These are phyloP conservation scores for Drosophila nikananu DNA, from an alignment of 1,140 invertebrate genomes.

Conservation along the genomic window DNA sequence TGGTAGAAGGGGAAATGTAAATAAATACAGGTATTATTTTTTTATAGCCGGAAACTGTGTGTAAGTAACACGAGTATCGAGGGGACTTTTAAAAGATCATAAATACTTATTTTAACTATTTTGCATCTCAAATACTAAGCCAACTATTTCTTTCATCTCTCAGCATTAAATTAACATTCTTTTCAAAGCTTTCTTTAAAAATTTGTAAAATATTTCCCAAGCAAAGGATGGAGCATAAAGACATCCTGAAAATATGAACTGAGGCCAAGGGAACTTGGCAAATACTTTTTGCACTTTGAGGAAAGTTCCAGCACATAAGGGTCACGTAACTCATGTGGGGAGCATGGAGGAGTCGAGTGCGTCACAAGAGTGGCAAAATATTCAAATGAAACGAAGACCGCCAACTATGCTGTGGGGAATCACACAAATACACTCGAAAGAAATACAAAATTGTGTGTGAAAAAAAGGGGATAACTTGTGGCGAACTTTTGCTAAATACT, in stretches of 20 bases:
- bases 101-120: not conserved
- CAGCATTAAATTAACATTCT: not conserved
- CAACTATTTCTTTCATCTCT: conserved; percentile 1
- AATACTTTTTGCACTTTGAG: conserved; percentile 55
- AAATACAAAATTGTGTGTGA: conserved; percentile 23
- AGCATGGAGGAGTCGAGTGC: conserved; percentile 21
- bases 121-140: no score
- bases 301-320: conserved; percentile 35
- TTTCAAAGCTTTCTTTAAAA: not conserved
- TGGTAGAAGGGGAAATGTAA: not conserved
- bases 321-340: conserved; percentile 43
- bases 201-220: not conserved
- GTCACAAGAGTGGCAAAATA: conserved; percentile 50
- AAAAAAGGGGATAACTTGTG: conserved; percentile 31
- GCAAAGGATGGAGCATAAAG: not conserved
- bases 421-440: not conserved
- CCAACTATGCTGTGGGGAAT: conserved; percentile 48
- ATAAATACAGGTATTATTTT: not conserved
- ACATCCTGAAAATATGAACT: conserved; percentile 35
- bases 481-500: conserved; percentile 55
- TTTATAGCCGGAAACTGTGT: no score
- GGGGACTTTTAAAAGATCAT: not conserved
- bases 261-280: conserved; percentile 41
- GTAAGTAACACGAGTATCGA: not conserved
- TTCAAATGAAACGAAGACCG: conserved; percentile 47